Conservation (phyloP, 1,140 invertebrate genomes). For the Megathymus violae region DNA sequence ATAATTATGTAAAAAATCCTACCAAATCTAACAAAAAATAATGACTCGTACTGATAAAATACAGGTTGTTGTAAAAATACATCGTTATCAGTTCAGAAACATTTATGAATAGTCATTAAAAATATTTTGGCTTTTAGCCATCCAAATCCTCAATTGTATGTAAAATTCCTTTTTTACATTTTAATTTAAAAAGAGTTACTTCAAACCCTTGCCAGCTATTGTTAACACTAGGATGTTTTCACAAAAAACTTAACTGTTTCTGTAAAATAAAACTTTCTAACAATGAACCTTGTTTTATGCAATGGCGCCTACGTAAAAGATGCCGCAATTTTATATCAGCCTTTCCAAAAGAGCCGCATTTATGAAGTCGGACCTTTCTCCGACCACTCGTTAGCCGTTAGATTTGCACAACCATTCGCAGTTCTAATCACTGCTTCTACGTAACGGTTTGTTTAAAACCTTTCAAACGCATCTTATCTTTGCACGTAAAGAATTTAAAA, state of each 20-base stretch:
- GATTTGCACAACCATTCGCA: conserved; percentile 58
- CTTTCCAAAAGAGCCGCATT: conserved; percentile 60
- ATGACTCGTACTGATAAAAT: too few species aligned
- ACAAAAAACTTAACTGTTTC: conserved; percentile 64
- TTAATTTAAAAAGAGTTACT: conserved; percentile 15
- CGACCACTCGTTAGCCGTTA: conserved; percentile 48
- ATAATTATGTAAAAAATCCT: too few species aligned
- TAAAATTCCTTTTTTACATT: conserved; percentile 9
- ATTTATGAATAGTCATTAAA: too few species aligned
- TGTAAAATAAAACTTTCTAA: conserved; percentile 67
- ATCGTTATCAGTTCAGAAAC: too few species aligned
- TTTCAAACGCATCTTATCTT: conserved; percentile 35
- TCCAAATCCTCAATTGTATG: neutral
- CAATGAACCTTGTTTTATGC: conserved; percentile 41
- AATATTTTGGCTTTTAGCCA: too few species aligned
- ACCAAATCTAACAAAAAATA: too few species aligned
- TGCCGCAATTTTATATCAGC: conserved; percentile 72
- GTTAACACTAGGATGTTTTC: conserved; percentile 33
- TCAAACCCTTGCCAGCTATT: conserved; percentile 37
- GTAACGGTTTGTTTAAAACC: conserved; percentile 48
- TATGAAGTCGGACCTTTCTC: conserved; percentile 58
- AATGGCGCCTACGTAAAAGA: conserved; percentile 55
- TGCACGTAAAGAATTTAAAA: conserved; percentile 37
- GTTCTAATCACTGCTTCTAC: conserved; percentile 53
- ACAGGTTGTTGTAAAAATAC: too few species aligned